Conservation (phyloP, 2,888 invertebrate genomes). For the Campoletis raptor region DNA sequence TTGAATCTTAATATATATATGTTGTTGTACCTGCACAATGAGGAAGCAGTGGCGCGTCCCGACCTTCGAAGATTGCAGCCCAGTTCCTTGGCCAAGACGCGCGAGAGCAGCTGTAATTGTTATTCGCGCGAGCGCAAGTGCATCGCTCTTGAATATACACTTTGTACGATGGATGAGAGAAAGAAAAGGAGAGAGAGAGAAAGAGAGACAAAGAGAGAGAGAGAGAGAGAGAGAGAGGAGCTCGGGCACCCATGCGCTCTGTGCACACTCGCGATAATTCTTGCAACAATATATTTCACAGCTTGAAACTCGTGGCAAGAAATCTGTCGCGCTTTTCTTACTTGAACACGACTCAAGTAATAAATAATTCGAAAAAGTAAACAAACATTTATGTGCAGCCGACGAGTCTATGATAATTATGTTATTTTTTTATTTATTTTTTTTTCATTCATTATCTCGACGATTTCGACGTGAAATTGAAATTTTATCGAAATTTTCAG, state of each 20-base stretch:
- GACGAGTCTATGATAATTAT: not conserved
- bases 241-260: conserved; percentile 26
- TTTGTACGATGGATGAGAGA: conserved; percentile 35
- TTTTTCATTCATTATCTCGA: not conserved
- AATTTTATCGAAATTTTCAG: not conserved
- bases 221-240: not conserved
- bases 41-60: conserved; percentile 79
- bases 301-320: conserved; percentile 19
- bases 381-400: not conserved
- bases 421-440: not conserved
- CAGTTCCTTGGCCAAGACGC: conserved; percentile 57
- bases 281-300: conserved; percentile 35
- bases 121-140: conserved; percentile 62
- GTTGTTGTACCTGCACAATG: conserved; percentile 72
- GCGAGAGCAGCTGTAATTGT: conserved; percentile 65
- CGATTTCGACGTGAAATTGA: not conserved
- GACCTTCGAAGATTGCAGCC: conserved; percentile 80
- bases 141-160: conserved; percentile 47
- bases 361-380: not conserved
- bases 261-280: conserved; percentile 38
- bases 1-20: conserved; percentile 41
- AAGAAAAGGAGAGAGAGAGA: not conserved
- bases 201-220: not conserved
- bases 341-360: not conserved
- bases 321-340: conserved; percentile 4